Evolutionary conservation across 2,888 invertebrate species (phyloP).

Genomic region (Deilephila elpenor): DNA sequence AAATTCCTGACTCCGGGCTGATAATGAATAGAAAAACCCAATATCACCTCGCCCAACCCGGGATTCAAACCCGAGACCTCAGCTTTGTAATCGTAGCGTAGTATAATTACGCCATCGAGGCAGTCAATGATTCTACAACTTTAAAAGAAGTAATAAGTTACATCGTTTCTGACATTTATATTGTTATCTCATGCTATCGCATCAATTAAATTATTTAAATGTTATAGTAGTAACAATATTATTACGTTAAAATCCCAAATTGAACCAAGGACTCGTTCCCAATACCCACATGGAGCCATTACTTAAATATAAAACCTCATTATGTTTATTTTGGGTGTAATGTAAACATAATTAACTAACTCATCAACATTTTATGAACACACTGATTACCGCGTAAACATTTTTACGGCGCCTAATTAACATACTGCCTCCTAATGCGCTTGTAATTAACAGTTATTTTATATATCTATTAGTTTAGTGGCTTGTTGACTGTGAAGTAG

Average conservation of each 20-base stretch:
- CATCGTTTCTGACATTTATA: too few species aligned
- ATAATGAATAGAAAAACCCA: too few species aligned
- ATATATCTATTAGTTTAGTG: not conserved
- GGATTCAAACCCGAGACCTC: too few species aligned
- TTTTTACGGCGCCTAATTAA: conserved; percentile 11
- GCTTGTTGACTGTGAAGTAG: not conserved
- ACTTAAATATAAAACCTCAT: not conserved
- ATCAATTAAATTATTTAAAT: too few species aligned
- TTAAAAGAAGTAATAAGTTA: too few species aligned
- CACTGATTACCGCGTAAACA: conserved; percentile 8
- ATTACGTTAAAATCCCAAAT: not conserved
- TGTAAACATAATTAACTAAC: conserved; percentile 23
- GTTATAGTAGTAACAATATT: too few species aligned
- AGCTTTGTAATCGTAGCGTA: too few species aligned
- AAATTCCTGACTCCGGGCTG: too few species aligned
- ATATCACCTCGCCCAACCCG: too few species aligned
- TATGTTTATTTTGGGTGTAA: conserved; percentile 19
- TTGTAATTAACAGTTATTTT: not conserved
- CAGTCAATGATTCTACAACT: too few species aligned
- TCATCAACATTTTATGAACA: conserved; percentile 15
- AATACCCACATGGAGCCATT: not conserved
- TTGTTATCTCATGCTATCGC: too few species aligned
- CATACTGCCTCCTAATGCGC: conserved; percentile 4
- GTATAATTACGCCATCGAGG: too few species aligned
- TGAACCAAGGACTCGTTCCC: not conserved